Conservation (phyloP, 2,888 invertebrate genomes). For the Falcaria lacertinaria region DNA sequence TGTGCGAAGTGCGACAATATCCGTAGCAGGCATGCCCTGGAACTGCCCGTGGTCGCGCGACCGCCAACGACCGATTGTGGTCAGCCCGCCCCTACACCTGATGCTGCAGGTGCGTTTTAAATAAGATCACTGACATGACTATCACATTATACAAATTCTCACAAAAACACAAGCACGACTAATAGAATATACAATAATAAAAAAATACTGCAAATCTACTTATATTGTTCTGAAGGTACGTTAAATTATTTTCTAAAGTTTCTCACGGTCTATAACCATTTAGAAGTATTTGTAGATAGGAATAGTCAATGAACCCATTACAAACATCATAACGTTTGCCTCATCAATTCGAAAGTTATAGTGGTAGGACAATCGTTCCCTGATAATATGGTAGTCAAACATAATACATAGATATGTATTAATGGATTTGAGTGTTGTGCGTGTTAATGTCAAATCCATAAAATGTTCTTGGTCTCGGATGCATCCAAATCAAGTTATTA, state of each 20-base stretch:
- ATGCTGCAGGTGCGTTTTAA: slow-evolving; percentile 57
- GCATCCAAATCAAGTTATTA: slow-evolving; percentile 15
- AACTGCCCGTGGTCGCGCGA: slow-evolving; percentile 70
- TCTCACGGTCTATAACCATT: slow-evolving; percentile 20
- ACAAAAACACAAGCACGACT: no score
- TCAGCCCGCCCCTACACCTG: slow-evolving; percentile 54
- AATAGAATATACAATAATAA: no score
- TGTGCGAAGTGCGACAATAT: slow-evolving; percentile 31
- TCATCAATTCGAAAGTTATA: slow-evolving; percentile 45
- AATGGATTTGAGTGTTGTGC: slow-evolving; percentile 66
- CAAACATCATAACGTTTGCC: slow-evolving; percentile 35
- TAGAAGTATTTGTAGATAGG: slow-evolving; percentile 26
- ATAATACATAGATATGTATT: slow-evolving; percentile 57
- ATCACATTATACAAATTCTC: no score
- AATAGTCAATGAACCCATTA: slow-evolving; percentile 49
- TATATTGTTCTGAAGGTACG: no score
- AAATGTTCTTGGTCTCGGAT: slow-evolving; percentile 37
- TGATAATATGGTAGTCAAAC: slow-evolving; percentile 50
- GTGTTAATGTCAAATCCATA: slow-evolving; percentile 58
- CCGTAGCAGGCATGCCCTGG: slow-evolving; percentile 57
- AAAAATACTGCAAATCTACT: no score
- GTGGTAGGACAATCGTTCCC: slow-evolving; percentile 39
- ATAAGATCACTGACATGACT: background rate
- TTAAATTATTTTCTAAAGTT: slow-evolving; percentile 2
- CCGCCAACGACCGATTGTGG: slow-evolving; percentile 50